Base-by-base conservation (phyloP, 2,797 vertebrate species). In the Anableps anableps region DNA sequence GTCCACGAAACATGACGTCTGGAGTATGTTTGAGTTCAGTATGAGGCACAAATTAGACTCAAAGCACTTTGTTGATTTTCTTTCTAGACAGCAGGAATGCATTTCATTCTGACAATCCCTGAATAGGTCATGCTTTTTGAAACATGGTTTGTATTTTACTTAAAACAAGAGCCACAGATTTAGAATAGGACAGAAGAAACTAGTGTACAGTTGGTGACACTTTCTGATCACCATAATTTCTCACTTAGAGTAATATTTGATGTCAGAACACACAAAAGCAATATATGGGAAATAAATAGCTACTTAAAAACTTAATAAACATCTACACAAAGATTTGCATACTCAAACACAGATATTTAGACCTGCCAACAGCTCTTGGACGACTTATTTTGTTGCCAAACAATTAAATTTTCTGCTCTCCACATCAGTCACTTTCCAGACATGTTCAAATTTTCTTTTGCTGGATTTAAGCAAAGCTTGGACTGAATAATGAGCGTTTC, bases 401-500 rank as follows among this genome's bases (percentile, higher is more conserved):
- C 74, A 74, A 51, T 21, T 82, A 43, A 17, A 31, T 77, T 71
- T 62, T 31, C 62, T 81, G n/a, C 79, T 50, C 55, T 71, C 75
- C 74, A 74, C 77, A 88, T 82, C 53, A 81, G 60, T 89, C 80
- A 81, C 45, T 75, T 71, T 76, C 68, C 53, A 75, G 70, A 70
- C 47, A 51, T 66, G 77, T 72, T 74, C 0, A 14, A 9, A 82
- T 77, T 70, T 81, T 26, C 23, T 2, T 34, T 78, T 48, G 31
- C 45, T 43, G 26, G 4, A 21, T 68, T 79, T 74, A 45, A 66
- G 70, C 41, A 29, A 23, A 58, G 47, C 75, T 80, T 34, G 47
- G 45, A 72, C 55, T 78, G 76, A 81, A 79, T 78, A 87, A 83
- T 81, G 82, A 80, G 68, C 4, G 16, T 84, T 31, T 83, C 66